Evolutionary conservation across 2,113 vertebrate genomes (phyloP), one percentile per base, ranked within the genome.

Genomic region (Alouatta palliata): DNA sequence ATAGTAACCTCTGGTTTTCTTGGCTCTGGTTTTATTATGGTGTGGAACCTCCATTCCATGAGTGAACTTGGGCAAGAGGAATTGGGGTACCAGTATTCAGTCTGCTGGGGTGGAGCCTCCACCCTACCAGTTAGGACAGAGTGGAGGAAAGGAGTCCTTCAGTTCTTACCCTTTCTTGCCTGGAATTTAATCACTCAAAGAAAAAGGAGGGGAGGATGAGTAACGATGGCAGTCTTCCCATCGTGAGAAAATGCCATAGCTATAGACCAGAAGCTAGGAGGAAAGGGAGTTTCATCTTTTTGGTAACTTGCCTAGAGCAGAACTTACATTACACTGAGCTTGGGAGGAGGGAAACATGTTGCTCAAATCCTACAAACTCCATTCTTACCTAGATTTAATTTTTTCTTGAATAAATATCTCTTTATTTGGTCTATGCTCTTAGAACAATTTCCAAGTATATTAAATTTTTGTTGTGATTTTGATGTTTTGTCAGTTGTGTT

Each of bases 291-390:
- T 91, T 14, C 49, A 35, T n/a, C 14, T 4, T 86, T 25, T 40
- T 21, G 9, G 37, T 75, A 52, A 8, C 66, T 5, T 54, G 8
- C 12, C 2, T 32, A 45, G n/a, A 64, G 21, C 17, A 25, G 32
- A 75, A 66, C 2, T 66, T 87, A 75, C 20, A 27, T 43, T 4
- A 47, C 20, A 54, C n/a, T 45, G 40, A 89, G 56, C 9, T 10
- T 49, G 32, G 25, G 27, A 43, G 37, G 16, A 49, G 11, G 21
- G 2, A 9, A 23, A 3, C 2, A 5, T 19, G 16, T 1, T 21
- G 16, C 23, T 90, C n/a, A 45, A 85, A 27, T 25, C 70, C 30
- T 5, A 37, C 30, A 56, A 61, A n/a, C 45, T 47, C 17, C 27
- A 10, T 88, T 68, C 35, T 61, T 49, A 52, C 17, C 25, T 32